Evolutionary conservation across 2,113 vertebrate species (phyloP).

Genomic region (Nothobranchius furzeri): DNA sequence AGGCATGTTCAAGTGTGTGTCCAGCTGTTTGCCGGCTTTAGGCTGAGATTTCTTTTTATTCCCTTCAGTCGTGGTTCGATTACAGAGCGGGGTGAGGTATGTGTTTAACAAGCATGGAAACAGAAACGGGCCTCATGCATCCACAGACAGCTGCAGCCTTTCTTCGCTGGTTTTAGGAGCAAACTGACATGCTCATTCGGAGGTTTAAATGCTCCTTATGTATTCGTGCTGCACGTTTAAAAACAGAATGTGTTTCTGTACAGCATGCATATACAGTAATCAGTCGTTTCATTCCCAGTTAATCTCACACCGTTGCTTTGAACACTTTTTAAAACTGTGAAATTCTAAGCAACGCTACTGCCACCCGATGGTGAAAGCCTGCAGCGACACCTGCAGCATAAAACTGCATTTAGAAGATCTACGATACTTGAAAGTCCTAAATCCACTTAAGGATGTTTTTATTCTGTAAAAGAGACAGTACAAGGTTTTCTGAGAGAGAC

Average conservation of each 20-base stretch:
- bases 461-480: no score
- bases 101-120: slow-evolving; percentile 17
- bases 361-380: slow-evolving; percentile 17
- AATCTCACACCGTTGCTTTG: no score
- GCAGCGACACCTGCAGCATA: background rate
- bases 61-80: slow-evolving; percentile 31
- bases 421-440: no score
- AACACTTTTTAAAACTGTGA: slow-evolving; percentile 1
- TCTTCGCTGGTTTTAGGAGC: background rate
- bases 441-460: no score
- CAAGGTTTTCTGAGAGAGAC: no score
- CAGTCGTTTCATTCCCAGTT: no score
- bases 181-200: background rate
- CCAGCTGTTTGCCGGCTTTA: background rate
- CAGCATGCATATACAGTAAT: no score
- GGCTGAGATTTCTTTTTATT: slow-evolving; percentile 4
- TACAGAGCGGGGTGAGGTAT: slow-evolving; percentile 28
- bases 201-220: no score
- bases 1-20: background rate
- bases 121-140: slow-evolving; percentile 8
- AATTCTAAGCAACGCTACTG: slow-evolving; percentile 19
- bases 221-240: no score
- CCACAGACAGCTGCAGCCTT: no score
- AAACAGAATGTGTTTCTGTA: background rate
- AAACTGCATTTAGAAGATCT: no score